Base-by-base conservation (phyloP, 2,797 vertebrate species). In the Allobates femoralis region DNA sequence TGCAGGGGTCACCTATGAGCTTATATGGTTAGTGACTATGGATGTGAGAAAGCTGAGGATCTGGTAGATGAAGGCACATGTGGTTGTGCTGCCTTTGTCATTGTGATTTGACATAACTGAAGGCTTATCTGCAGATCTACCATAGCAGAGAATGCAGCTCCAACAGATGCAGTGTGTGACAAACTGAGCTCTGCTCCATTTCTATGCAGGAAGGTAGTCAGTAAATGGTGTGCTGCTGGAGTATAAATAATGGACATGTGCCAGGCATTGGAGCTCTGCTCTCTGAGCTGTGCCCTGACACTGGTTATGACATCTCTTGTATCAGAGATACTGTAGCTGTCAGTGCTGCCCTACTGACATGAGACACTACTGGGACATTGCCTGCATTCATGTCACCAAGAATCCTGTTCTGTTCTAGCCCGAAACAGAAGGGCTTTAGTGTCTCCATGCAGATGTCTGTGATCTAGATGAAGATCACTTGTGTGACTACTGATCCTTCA, bases 231-330 rank as follows among this genome's bases (percentile, higher is more conserved):
- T 78, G 62, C 41, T 19, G 60, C 53, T 53, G 67, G 67, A 73
- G 67, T 86, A 81, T 81, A 86, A 81, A 86, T 86, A 81, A 78
- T 86, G 78, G 85, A 81, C 50, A 66, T 19, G 56, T 82, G 79
- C 79, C 85, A 86, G 53, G 46, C 26, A 21, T 19, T 66, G 71
- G 71, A 64, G 82, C n/a, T 51, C 71, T 83, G 81, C 2, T 69
- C 64, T 16, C 5, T 3, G 79, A 53, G 26, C 75, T 10, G 1
- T 30, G 37, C 26, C n/a, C 81, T 83, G 55, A 62, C 82, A 56
- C 75, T 19, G 62, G 26, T 34, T 64, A 34, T 84, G 82, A 64
- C 82, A 84, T 11, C 60, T 76, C 34, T 34, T 37, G 16, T 56
- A 73, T 56, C 67, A 56, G 37, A 60, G 32, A 83, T 23, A 74